Conservation (phyloP, 2,113 vertebrate species). For the Piaya cayana region DNA sequence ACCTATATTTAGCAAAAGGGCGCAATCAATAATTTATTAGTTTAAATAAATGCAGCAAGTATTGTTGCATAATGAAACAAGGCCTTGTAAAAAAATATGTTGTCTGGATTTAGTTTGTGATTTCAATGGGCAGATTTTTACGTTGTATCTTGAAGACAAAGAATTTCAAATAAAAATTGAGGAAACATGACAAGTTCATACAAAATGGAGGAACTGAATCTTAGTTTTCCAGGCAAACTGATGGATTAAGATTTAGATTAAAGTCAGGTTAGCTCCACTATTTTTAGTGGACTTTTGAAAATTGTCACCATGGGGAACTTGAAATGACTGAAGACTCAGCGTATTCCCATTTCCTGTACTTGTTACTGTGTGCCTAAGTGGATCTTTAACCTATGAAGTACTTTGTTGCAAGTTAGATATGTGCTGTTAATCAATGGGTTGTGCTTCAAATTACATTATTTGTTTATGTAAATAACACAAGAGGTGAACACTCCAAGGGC, state of each 20-base stretch:
- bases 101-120: background rate
- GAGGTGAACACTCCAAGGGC: slow-evolving; percentile 42
- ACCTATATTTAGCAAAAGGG: background rate
- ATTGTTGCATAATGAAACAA: background rate
- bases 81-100: background rate
- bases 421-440: slow-evolving; percentile 46
- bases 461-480: slow-evolving; percentile 55
- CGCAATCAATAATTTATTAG: background rate
- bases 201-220: background rate
- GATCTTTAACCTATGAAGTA: slow-evolving; percentile 34
- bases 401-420: slow-evolving; percentile 19
- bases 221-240: slow-evolving; percentile 1
- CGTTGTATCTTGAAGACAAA: background rate
- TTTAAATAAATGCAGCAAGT: background rate
- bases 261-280: background rate
- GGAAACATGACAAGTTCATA: background rate
- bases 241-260: background rate
- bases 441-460: slow-evolving; percentile 44
- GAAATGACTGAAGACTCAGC: background rate
- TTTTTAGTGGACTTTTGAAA: background rate
- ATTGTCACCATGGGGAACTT: background rate
- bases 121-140: background rate
- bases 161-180: background rate
- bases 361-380: background rate
- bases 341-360: background rate